phyloP scores from a whole-genome alignment of 2,113 vertebrate genomes.

The Clinocottus analis region DNA sequence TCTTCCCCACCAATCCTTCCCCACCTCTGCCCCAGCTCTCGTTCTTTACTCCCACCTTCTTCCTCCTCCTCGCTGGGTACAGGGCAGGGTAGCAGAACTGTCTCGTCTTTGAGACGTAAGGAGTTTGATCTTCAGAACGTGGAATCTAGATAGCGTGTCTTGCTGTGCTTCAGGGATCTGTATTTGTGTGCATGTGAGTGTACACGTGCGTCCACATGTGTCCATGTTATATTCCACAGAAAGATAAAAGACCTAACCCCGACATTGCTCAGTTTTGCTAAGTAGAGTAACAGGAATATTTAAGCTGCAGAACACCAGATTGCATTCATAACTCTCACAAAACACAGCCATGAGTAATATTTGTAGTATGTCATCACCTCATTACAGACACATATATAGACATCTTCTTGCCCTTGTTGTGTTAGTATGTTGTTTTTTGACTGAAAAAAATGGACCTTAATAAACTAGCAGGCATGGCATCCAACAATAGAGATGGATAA shows the following conservation, averaged over 20 bases:
- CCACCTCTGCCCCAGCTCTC: slow-evolving; percentile 45
- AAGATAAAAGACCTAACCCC: slow-evolving; percentile 62
- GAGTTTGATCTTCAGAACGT: slow-evolving; percentile 75
- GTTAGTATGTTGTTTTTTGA: slow-evolving; percentile 7
- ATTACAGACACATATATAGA: neutral
- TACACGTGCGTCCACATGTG: slow-evolving; percentile 25
- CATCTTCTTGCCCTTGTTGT: slow-evolving; percentile 20
- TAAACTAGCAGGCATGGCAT: slow-evolving; percentile 2
- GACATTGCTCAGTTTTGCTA: slow-evolving; percentile 42
- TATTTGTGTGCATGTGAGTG: slow-evolving; percentile 29
- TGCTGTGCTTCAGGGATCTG: slow-evolving; percentile 63
- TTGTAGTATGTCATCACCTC: slow-evolving; percentile 19
- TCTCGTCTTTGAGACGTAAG: slow-evolving; percentile 72
- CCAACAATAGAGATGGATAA: neutral
- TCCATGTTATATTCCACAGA: slow-evolving; percentile 54
- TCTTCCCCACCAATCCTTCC: slow-evolving; percentile 36
- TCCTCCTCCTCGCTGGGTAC: slow-evolving; percentile 56
- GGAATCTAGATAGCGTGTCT: slow-evolving; percentile 69
- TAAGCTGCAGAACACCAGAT: slow-evolving; percentile 23
- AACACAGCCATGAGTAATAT: slow-evolving; percentile 43
- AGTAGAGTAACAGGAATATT: slow-evolving; percentile 55
- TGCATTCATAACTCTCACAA: slow-evolving; percentile 37
- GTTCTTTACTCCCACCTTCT: slow-evolving; percentile 59
- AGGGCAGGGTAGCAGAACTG: slow-evolving; percentile 68
- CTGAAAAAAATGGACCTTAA: neutral